Evolutionary conservation across 1,140 invertebrate species (phyloP), one percentile per base, ranked within the genome.

Genomic region (Sminthurinus signatus): DNA sequence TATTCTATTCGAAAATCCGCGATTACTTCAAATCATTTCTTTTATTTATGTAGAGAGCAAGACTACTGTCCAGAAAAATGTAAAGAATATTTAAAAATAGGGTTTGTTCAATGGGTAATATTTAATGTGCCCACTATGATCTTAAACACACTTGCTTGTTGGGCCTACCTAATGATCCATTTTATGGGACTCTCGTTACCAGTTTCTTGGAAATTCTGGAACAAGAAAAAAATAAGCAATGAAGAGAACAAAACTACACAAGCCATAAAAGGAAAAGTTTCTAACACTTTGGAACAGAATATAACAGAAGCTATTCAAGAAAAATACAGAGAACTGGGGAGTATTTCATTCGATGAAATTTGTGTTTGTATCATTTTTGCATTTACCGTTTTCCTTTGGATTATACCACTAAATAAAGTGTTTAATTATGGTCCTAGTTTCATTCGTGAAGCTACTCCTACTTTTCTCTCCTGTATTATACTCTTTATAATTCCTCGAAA

Each of bases 341-440:
- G 86, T 0, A 84, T 90, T 72, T 84, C 82, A 46, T 90, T 87
- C 79, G 87, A 93, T 60, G 92, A 96, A 79, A 77, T 74, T 5
- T 80, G 81, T 27, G 86, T 93, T 2, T 84, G 88, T 29, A 69
- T 83, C 12, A 78, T 93, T 28, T 96, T 96, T 74, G 74, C 89
- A 3, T 68, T 86, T 12, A 83, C 93, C 5, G 85, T 95, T 2
- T 64, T 88, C 48, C 78, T 96, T 60, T 96, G 93, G 87, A 88
- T 96, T 75, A n/a, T n/a, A n/a, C n/a, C n/a, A n/a, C n/a, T n/a
- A n/a, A n/a, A n/a, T n/a, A n/a, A n/a, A n/a, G n/a, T n/a, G n/a
- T n/a, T n/a, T n/a, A n/a, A n/a, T n/a, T n/a, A n/a, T n/a, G n/a
- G n/a, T n/a, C n/a, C n/a, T n/a, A 72, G 70, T 63, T 65, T 64